Conservation (phyloP, 1,140 invertebrate species). For the Aplysia californica region DNA sequence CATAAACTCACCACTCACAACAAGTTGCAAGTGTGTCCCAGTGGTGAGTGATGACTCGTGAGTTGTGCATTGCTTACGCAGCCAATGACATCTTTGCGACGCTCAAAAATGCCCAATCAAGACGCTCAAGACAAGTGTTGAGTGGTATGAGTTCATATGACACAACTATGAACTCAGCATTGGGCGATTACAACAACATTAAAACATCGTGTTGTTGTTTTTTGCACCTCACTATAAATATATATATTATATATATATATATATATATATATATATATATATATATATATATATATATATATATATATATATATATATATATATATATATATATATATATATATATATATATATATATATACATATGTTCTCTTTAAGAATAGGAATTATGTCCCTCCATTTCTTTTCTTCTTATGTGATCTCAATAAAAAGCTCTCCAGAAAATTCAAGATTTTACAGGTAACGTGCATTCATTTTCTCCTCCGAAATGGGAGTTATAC, state of each 20-base stretch:
- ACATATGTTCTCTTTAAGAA: constrained; percentile 11
- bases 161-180: not conserved
- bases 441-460: too few species aligned
- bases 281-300: not conserved
- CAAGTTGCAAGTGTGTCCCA: too few species aligned
- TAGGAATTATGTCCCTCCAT: not conserved
- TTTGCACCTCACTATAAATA: constrained; percentile 39
- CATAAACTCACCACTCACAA: too few species aligned
- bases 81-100: too few species aligned
- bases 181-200: not conserved
- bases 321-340: not conserved
- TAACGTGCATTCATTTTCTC: too few species aligned
- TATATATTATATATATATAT: not conserved
- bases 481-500: too few species aligned
- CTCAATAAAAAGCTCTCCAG: not conserved
- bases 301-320: not conserved
- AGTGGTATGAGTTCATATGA: not conserved
- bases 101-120: too few species aligned
- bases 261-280: not conserved
- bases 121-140: not conserved
- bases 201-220: constrained; percentile 19
- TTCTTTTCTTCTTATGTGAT: not conserved
- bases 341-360: constrained; percentile 15
- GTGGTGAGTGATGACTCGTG: too few species aligned
- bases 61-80: too few species aligned